These are phyloP conservation scores for Apamea crenata DNA, from an alignment of 2,888 invertebrate genomes.

Conservation along the genomic window DNA sequence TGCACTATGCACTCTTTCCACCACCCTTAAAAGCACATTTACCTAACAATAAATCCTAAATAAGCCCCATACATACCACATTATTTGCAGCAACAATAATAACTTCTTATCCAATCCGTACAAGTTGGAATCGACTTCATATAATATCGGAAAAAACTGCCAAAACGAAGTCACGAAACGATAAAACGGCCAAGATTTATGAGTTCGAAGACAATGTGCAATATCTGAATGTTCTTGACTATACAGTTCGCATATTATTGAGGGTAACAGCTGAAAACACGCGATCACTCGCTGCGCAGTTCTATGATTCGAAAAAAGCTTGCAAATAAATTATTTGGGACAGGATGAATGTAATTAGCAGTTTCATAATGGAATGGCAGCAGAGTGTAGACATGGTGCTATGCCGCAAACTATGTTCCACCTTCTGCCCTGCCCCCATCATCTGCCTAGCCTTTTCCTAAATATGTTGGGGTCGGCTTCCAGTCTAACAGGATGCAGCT, in stretches of 20 bases:
- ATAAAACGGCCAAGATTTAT: slow-evolving; percentile 67
- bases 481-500: too few species aligned
- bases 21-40: background rate
- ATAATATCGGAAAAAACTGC: slow-evolving; percentile 68
- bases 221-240: slow-evolving; percentile 57
- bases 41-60: background rate
- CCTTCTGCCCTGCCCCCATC: too few species aligned
- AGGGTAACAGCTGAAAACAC: slow-evolving; percentile 49
- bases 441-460: too few species aligned
- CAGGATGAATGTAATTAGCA: background rate
- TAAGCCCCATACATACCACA: slow-evolving; percentile 11
- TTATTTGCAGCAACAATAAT: slow-evolving; percentile 44
- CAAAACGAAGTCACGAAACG: slow-evolving; percentile 64
- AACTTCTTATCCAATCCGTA: slow-evolving; percentile 52
- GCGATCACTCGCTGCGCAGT: slow-evolving; percentile 28
- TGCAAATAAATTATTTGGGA: background rate
- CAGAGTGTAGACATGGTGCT: too few species aligned
- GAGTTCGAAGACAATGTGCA: slow-evolving; percentile 64
- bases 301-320: slow-evolving; percentile 13
- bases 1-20: background rate
- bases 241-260: slow-evolving; percentile 58
- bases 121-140: slow-evolving; percentile 61
- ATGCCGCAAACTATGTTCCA: too few species aligned
- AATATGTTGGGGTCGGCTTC: too few species aligned
- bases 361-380: background rate